These are phyloP conservation scores for Gisinianus flammeolus DNA, from an alignment of 2,888 invertebrate genomes.

Conservation along the genomic window DNA sequence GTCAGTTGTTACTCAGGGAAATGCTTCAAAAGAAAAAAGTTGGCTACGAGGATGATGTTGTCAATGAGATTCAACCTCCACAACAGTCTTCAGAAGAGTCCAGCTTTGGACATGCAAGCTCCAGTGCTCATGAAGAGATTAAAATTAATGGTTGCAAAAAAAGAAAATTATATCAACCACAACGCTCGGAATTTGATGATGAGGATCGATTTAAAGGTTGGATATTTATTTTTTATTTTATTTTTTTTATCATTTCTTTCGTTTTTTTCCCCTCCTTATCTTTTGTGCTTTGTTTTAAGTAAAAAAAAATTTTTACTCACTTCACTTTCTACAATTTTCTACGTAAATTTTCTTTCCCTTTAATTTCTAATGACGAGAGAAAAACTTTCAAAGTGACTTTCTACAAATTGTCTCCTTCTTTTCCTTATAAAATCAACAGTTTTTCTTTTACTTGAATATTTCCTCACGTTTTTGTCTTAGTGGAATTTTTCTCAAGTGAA, in stretches of 20 bases:
- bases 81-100: constrained; percentile 63
- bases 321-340: no score
- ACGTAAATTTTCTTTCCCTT: no score
- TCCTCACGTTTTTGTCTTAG: no score
- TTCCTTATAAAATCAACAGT: no score
- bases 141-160: constrained; percentile 88
- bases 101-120: constrained; percentile 53
- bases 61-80: constrained; percentile 27
- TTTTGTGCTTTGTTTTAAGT: not conserved
- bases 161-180: constrained; percentile 90
- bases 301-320: no score
- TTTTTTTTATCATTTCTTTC: constrained; percentile 4
- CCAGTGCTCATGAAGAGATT: constrained; percentile 61
- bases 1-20: constrained; percentile 45
- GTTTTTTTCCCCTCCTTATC: not conserved
- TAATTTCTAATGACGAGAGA: no score
- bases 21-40: constrained; percentile 42
- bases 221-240: not conserved
- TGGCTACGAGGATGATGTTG: constrained; percentile 46
- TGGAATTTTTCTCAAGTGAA: no score
- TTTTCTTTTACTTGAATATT: no score
- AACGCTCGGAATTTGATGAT: constrained; percentile 71
- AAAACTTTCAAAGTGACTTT: no score
- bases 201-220: constrained; percentile 44
- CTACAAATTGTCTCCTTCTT: no score